Evolutionary conservation across 2,888 invertebrate genomes (phyloP), one percentile per base, ranked within the genome.

Genomic region (Athrips mouffetella): DNA sequence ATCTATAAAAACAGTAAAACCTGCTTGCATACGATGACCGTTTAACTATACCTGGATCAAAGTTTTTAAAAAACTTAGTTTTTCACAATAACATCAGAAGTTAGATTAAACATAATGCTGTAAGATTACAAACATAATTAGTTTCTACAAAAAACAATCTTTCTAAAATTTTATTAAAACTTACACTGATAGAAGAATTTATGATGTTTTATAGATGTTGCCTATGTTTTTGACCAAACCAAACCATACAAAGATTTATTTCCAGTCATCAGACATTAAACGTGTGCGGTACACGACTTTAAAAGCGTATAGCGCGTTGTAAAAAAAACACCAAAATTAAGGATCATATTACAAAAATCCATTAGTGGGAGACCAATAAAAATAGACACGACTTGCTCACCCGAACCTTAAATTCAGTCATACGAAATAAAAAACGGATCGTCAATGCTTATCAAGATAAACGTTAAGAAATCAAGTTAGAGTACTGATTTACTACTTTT

Each of bases 261-360:
- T 57, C 51, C 37, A 51, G 50, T 51, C 58, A 56, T 51, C 40
- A 67, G 70, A 76, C 31, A 63, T 62, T 57, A 58, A 63, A 62
- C 62, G 65, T 74, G 71, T 71, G 70, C 71, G 69, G 70, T 70
- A 74, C 71, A 71, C 51, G 67, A 55, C 63, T 69, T 66, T 68
- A 70, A 77, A 71, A 75, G 73, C 71, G 57, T 59, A 57, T 52
- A 54, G 58, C 52, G 56, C 56, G 63, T 59, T 61, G 67, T 73
- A 76, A 82, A 84, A 85, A 80, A 79, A 73, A 76, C 71, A 78
- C 64, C 65, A 57, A 78, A 80, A 70, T 76, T 68, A 75, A 78
- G 77, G 84, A 86, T 87, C 85, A 75, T 73, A 80, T 87, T 86
- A 86, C 87, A 67, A 67, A 86, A 86, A 80, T 85, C 86, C 87